A percentile compares a stretch with the other conserved stretches of the same genome.
phyloP scores from a whole-genome alignment of 2,888 invertebrate genomes.

The Volucella inflata region DNA sequence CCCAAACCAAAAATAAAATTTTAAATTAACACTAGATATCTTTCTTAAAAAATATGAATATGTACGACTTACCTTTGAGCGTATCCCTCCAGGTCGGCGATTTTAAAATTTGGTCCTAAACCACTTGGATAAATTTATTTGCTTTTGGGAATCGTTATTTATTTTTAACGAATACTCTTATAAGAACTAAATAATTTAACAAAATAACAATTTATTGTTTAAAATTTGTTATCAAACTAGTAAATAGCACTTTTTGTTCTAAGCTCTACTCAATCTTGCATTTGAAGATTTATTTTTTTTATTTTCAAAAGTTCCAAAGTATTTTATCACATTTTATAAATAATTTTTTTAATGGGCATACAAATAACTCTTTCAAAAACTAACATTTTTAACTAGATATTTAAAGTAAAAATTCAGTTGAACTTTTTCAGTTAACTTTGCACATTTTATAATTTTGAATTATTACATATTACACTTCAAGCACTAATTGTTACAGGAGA shows the following conservation, averaged over 20 bases:
- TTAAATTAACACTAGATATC: not conserved
- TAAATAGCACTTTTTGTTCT: conserved; percentile 34
- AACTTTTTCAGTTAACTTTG: too few relatives aligned
- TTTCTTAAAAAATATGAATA: not conserved
- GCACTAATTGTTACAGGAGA: conserved; percentile 33
- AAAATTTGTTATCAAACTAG: conserved; percentile 13
- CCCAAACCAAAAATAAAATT: not conserved
- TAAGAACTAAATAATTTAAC: conserved; percentile 1
- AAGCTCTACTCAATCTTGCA: not conserved
- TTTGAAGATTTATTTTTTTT: conserved; percentile 2
- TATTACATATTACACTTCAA: conserved; percentile 1
- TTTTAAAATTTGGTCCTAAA: conserved; percentile 2
- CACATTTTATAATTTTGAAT: too few relatives aligned
- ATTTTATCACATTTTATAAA: conserved; percentile 18
- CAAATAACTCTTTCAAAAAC: too few relatives aligned
- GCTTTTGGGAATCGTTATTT: not conserved
- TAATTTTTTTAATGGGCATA: too few relatives aligned
- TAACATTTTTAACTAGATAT: too few relatives aligned
- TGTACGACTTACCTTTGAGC: conserved; percentile 76
- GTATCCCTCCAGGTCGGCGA: conserved; percentile 77
- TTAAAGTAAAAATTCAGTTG: too few relatives aligned
- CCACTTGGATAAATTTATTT: conserved; percentile 3
- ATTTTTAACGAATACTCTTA: conserved; percentile 10
- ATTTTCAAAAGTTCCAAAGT: not conserved
- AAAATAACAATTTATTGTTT: conserved; percentile 9